Conservation (phyloP, 2,113 vertebrate species). For the Taurulus bubalis region DNA sequence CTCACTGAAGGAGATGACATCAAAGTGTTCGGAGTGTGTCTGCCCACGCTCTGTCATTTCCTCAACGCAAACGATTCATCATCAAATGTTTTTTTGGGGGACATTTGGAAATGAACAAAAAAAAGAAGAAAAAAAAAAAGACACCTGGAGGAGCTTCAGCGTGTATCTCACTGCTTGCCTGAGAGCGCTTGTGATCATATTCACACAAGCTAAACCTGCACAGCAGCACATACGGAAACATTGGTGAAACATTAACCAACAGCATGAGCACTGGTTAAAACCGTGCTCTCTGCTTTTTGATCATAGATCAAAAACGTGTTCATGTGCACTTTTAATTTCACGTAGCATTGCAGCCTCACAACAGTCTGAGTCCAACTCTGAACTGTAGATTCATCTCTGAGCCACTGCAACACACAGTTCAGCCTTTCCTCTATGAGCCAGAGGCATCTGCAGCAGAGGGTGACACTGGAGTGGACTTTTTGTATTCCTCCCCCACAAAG, state of each 20-base stretch:
- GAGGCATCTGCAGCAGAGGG: background rate
- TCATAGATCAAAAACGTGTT: background rate
- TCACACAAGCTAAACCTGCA: background rate
- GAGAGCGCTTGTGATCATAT: background rate
- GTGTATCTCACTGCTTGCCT: background rate
- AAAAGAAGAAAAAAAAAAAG: background rate
- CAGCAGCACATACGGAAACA: too few species aligned
- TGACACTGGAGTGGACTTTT: background rate
- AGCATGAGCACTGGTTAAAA: background rate
- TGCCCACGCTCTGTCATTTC: conserved; percentile 17
- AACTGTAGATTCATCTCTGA: background rate
- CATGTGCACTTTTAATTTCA: background rate
- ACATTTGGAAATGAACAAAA: background rate
- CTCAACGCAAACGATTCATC: conserved; percentile 25
- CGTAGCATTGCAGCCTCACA: background rate
- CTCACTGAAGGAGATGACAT: conserved; percentile 34
- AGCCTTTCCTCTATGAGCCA: background rate
- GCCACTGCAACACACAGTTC: too few species aligned
- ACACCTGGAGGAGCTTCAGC: background rate
- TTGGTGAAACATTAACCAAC: background rate
- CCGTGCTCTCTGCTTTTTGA: background rate
- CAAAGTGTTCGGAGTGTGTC: conserved; percentile 26
- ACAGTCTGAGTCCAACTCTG: background rate
- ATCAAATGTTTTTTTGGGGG: background rate
- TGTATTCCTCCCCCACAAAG: background rate